Evolutionary conservation across 1,140 invertebrate species (phyloP), one percentile per base, ranked within the genome.

Genomic region (Zaprionus lachaisei): DNA sequence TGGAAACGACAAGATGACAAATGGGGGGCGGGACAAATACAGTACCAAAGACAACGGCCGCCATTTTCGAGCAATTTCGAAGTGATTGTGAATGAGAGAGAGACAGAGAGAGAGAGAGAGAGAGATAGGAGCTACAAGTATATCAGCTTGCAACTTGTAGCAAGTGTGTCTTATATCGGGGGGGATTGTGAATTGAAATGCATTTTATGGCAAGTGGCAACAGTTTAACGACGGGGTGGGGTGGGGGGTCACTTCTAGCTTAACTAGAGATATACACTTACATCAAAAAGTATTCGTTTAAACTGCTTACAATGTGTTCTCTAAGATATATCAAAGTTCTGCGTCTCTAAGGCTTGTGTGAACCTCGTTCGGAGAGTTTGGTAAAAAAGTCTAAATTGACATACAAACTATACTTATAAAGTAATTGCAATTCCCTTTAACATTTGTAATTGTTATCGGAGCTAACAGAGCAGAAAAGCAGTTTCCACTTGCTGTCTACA

Each of bases 361-460:
- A 47, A 6, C 41, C 41, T n/a, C n/a, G 5, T 9, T 34, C 31
- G 9, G n/a, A 17, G 41, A 47, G 41, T 47, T 47, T 6, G 2
- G 6, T 47, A 47, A 47, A 47, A 47, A 47, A 47, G n/a, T 17
- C 7, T 47, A 47, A 6, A 47, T 20, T 17, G n/a, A 47, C 41
- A 47, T 47, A 17, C n/a, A 47, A n/a, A 47, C 41, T 47, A n/a
- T 47, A 47, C 41, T 47, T 17, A 47, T 47, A 47, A 47, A 47
- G 41, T 47, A 47, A 47, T 47, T 47, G n/a, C n/a, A 47, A 47
- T 17, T 47, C 17, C 7, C n/a, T n/a, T 41, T 4, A 11, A 60
- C 7, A 26, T 49, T 20, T 41, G 7, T 49, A 49, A 17, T 24
- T 14, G 9, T 22, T 11, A 11, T 4, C 47, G 17, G 17, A 11